Conservation (phyloP, 2,888 invertebrate genomes). For the Pachycephus smyrnensis region DNA sequence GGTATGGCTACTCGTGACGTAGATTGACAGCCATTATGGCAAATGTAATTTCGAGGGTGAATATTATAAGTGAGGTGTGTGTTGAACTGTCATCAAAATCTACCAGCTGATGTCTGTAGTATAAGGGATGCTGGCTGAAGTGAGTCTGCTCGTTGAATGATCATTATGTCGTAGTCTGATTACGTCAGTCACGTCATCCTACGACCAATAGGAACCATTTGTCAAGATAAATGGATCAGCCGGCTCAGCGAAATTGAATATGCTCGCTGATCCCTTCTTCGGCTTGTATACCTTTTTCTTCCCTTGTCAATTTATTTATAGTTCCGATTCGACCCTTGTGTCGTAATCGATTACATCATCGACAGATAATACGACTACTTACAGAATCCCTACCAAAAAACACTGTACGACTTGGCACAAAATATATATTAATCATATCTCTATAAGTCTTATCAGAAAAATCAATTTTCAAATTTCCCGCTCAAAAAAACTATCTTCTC, state of each 20-base stretch:
- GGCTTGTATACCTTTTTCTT: no score
- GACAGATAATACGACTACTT: no score
- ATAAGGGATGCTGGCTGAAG: neutral
- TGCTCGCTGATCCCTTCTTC: conserved; percentile 7
- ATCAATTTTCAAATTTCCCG: neutral
- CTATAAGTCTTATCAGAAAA: no score
- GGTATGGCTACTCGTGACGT: no score
- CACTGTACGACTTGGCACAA: neutral
- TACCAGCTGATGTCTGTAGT: no score
- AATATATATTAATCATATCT: neutral
- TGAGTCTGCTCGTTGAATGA: conserved; percentile 30
- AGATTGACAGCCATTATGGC: no score
- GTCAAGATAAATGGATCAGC: conserved; percentile 38
- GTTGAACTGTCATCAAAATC: no score
- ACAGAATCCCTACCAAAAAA: neutral
- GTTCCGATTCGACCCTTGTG: no score
- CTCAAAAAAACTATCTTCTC: conserved; percentile 1
- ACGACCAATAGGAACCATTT: conserved; percentile 38
- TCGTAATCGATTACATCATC: no score
- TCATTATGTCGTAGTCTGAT: conserved; percentile 40
- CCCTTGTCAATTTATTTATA: no score
- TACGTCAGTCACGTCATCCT: conserved; percentile 34
- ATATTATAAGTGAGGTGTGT: no score
- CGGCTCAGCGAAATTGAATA: conserved; percentile 12
- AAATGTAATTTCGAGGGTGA: no score